A percentile compares a stretch with the other conserved stretches of the same genome.
Conservation (phyloP, 35 echinoderm and acorn worm species). For the Acanthaster planci region DNA sequence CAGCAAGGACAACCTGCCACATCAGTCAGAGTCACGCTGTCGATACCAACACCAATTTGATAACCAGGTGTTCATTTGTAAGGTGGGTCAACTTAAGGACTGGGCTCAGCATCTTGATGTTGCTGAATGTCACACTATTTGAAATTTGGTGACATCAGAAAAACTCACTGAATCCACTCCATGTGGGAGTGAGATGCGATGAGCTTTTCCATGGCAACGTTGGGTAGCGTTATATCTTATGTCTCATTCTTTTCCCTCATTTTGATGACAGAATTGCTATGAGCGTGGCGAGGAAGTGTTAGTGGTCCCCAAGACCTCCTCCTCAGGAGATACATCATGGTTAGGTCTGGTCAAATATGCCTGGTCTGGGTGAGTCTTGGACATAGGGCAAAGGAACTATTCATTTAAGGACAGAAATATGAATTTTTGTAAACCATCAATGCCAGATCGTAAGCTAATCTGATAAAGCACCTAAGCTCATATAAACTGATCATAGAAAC, state of each 20-base stretch:
- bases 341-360: constrained; percentile 89
- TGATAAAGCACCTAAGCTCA: too few species aligned
- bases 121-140: too few species aligned
- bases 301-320: constrained; percentile 93
- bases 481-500: too few species aligned
- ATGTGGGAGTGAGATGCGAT: too few species aligned
- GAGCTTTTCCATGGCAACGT: not conserved
- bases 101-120: too few species aligned
- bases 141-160: too few species aligned
- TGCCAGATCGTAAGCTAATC: too few species aligned
- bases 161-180: too few species aligned
- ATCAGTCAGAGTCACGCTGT: constrained; percentile 55
- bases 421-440: too few species aligned
- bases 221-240: too few species aligned
- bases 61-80: constrained; percentile 89
- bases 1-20: constrained; percentile 64
- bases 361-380: constrained; percentile 84
- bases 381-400: not conserved
- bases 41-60: constrained; percentile 96
- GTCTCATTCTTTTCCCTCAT: not conserved
- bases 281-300: constrained; percentile 68
- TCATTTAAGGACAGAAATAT: too few species aligned
- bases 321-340: constrained; percentile 80
- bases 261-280: constrained; percentile 62
- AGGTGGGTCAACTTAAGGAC: constrained; percentile 37